Evolutionary conservation across 2,113 vertebrate genomes (phyloP), one percentile per base, ranked within the genome.

Genomic region (Paramormyrops kingsleyae): DNA sequence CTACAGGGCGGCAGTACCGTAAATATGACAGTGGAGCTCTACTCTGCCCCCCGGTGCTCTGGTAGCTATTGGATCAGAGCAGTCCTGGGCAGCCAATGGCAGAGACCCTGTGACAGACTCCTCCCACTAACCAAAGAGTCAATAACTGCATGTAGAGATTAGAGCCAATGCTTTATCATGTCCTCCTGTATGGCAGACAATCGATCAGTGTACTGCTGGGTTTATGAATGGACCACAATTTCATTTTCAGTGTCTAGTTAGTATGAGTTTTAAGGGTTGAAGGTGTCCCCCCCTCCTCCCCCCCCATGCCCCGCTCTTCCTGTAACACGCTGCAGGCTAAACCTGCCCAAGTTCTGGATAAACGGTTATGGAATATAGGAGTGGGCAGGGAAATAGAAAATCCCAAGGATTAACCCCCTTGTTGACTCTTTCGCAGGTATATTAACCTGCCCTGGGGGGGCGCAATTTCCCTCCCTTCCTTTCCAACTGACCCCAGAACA

Each of bases 61-160:
- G 44, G 21, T 47, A 84, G 44, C 83, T n/a, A 84, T 24, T 44
- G 21, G 24, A 46, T 46, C 24, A 46, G 19, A 10, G 44, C n/a
- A 4, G 44, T 84, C 44, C 83, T 4, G 39, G 6, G 39, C 21
- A 47, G 39, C 39, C 83, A 44, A 47, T 46, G 21, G 19, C 83
- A 84, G 21, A 84, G 83, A n/a, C 24, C 83, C 83, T 44, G 44
- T 42, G 44, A 44, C 21, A 84, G 44, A 46, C 44, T 12, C 83
- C 44, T 47, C 42, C 39, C 19, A 84, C 83, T 47, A 24, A n/a
- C 44, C 83, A 84, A 24, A n/a, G 31, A 83, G 42, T 47, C 83
- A 84, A 47, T 84, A 84, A 84, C 83, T 80, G 15, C 35, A 80
- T 19, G 74, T 80, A 80, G 74, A 80, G 74, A 80, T 80, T 80